Base-by-base conservation (phyloP, 1,140 invertebrate genomes). In the Apis cerana region DNA sequence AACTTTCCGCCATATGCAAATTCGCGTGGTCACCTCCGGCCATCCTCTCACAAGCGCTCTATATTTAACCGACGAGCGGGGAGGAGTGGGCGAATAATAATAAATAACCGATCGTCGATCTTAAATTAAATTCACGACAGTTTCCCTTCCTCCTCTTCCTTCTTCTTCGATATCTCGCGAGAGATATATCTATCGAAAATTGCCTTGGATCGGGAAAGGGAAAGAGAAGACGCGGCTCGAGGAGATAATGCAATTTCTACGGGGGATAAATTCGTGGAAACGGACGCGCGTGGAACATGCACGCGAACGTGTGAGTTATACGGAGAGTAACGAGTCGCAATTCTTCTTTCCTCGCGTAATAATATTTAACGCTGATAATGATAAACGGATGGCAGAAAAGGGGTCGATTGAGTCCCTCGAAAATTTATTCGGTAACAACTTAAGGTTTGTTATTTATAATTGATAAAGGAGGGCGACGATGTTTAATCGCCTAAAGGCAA, bases 1-100 rank as follows among this genome's bases (percentile, higher is more conserved):
- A 87, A 85, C 76, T 83, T 82, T 85, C 74, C 81, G 67, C 76
- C 82, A 71, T 84, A 90, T 90, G 89, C 84, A 90, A 88, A 90
- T 89, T 89, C 81, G 48, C 71, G 10, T 69, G 75, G 72, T 78
- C 75, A 83, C 84, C 69, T 70, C 62, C 43, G 74, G 76, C 72
- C 4, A 33, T 7, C 5, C 21, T 71, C 71, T 54, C 74, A 83
- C 82, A 80, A 88, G 88, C 86, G 82, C 88, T 88, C 86, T 72
- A 86, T 83, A 82, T 89, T 89, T 88, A 87, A 83, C 80, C 64
- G 70, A 79, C 84, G 48, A 62, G 50, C 27, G 65, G 56, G 48
- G 17, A 48, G 50, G n/a, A n/a, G n/a, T n/a, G n/a, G n/a, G n/a
- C n/a, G n/a, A 7, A 23, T 52, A 23, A 81, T 52, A 23, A 81